A percentile compares a stretch with the other conserved stretches of the same genome.
Evolutionary conservation across 2,113 vertebrate genomes (phyloP).

Genomic region (Apteryx mantelli): DNA sequence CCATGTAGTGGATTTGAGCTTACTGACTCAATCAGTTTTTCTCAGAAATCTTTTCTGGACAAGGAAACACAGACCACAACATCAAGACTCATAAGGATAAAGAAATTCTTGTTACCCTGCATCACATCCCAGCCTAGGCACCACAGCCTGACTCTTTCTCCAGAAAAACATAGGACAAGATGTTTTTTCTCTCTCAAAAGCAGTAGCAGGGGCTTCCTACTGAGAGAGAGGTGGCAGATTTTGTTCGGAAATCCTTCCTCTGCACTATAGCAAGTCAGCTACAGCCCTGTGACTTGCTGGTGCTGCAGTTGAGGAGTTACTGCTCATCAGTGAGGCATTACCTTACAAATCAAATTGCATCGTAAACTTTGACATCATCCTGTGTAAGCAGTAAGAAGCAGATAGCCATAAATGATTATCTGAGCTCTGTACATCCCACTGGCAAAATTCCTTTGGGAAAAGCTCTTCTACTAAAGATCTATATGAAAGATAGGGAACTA

Average conservation of each 20-base stretch:
- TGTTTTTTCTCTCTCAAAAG: background rate
- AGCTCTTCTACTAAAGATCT: background rate
- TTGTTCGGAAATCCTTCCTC: background rate
- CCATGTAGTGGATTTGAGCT: accelerated
- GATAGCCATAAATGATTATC: background rate
- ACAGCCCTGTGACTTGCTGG: background rate
- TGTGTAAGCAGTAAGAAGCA: background rate
- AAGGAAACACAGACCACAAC: background rate
- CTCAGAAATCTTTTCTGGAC: too few species aligned
- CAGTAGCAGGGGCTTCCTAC: background rate
- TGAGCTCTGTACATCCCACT: background rate
- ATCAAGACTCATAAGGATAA: background rate
- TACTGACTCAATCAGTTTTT: background rate
- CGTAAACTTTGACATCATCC: background rate
- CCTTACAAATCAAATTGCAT: background rate
- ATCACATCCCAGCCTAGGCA: background rate
- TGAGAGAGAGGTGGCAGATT: background rate
- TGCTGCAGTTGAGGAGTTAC: background rate
- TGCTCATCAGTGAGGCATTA: background rate
- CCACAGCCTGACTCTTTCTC: background rate
- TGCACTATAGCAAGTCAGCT: accelerated
- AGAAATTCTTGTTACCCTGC: background rate
- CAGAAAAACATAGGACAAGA: background rate
- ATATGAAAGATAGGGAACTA: background rate
- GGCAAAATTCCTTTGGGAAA: background rate